Evolutionary conservation across 2,797 vertebrate species (phyloP).

Genomic region (Acrossocheilus wenchowensis): DNA sequence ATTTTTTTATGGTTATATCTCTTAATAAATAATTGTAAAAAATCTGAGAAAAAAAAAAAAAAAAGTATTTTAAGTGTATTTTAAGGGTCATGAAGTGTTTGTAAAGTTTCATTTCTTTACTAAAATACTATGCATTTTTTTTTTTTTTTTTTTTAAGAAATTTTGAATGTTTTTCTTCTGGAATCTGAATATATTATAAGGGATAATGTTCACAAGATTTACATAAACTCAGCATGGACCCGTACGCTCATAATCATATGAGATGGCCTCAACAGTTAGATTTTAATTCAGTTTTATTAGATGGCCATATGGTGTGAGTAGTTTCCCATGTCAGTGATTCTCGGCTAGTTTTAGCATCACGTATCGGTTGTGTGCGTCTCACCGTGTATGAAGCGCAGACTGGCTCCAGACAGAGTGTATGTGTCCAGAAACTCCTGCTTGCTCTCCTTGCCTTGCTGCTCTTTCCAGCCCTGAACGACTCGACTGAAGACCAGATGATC

Average conservation of each 20-base stretch:
- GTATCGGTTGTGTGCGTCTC: slow-evolving; percentile 42
- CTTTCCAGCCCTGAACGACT: slow-evolving; percentile 87
- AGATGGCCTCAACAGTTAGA: background rate
- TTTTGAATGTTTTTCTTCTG: background rate
- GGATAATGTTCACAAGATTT: background rate
- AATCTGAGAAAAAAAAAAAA: no score
- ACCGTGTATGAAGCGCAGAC: slow-evolving; percentile 93
- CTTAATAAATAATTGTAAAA: background rate
- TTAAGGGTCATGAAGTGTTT: no score
- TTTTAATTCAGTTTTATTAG: background rate
- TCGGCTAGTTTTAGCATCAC: background rate
- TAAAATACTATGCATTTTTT: no score
- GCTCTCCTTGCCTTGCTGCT: slow-evolving; percentile 73
- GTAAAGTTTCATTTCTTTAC: no score
- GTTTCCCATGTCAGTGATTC: background rate
- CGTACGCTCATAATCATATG: background rate
- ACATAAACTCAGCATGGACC: background rate
- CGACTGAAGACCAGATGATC: slow-evolving; percentile 90
- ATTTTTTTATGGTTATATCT: background rate
- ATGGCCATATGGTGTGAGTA: background rate
- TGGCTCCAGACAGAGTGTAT: slow-evolving; percentile 80
- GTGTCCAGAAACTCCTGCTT: slow-evolving; percentile 83
- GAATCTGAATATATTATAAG: background rate
- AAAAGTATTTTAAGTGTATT: no score
- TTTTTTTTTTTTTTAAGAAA: no score